Evolutionary conservation across 1,140 invertebrate genomes (phyloP), one percentile per base, ranked within the genome.

Genomic region (Hypothenemus hampei): DNA sequence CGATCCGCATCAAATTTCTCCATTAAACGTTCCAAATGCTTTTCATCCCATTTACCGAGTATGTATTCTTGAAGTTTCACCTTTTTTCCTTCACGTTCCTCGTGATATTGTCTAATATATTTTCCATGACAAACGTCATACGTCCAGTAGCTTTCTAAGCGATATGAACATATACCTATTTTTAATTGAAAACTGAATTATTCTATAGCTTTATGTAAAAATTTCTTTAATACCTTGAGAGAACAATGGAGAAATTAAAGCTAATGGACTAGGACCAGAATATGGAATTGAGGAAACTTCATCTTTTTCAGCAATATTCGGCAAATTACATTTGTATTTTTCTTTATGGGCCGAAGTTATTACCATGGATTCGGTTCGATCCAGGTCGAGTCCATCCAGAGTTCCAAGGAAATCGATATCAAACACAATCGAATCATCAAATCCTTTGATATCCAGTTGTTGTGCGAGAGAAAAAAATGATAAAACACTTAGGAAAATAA

Each of bases 91-190:
- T 96, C 93, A 58, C 91, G 80, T 64, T 94, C 91, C 73, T 97
- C 94, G 72, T 98, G 94, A 73, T 93, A 98, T 68, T 98, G 96
- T 8, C 89, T 77, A 3, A 98, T 81, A 71, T 87, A 85, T 60
- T 81, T 78, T 4, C 93, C 93, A 77, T 98, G 95, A 68, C 96
- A 98, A 7, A 98, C 76, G 74, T 98, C 93, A 76, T 98, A 98
- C 0, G 89, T 93, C 96, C 95, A 98, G 71, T 96, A 98, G 31
- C 86, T 85, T 71, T 98, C 95, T 48, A 97, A 75, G 58, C 87
- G 80, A 62, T 91, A 93, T 0, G 90, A 91, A 73, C 93, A 97
- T 3, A 74, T 71, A 37, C 51, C 51, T 54, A n/a, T 3, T 6
- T n/a, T n/a, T n/a, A 31, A 31, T 8, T 13, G 26, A 1, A 31